Evolutionary conservation across 30 jellyfish, hydroid and myxozoan genomes (phyloP).

Genomic region (Rhopilema esculentum): DNA sequence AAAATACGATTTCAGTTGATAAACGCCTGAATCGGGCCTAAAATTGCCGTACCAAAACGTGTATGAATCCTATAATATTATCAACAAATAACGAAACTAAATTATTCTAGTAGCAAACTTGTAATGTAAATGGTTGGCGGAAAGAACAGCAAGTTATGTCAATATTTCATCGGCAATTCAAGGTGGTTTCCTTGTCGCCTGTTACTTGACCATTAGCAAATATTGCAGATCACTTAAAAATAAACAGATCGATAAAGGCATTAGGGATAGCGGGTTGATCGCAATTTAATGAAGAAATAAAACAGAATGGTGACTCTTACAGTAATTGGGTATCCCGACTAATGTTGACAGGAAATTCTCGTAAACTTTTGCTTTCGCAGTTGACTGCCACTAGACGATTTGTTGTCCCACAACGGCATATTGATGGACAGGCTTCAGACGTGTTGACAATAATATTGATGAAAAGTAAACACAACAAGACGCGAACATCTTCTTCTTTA

Average conservation of each 20-base stretch:
- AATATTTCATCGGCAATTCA: not conserved
- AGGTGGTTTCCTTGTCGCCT: not conserved
- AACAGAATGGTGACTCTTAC: conserved; percentile 13
- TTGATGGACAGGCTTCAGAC: conserved; percentile 54
- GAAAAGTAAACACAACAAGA: conserved; percentile 31
- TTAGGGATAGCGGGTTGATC: not conserved
- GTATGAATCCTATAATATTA: not conserved
- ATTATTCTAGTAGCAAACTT: not conserved
- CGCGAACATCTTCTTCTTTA: not conserved
- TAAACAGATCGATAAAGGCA: not conserved
- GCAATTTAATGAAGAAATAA: not conserved
- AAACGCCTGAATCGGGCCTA: not conserved
- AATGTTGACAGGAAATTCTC: conserved; percentile 41
- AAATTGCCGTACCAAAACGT: not conserved
- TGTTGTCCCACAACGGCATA: conserved; percentile 24
- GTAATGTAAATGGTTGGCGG: not conserved
- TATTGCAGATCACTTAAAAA: not conserved
- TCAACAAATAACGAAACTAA: no score
- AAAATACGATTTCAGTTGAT: not conserved
- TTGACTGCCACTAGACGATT: conserved; percentile 15
- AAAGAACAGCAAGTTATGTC: not conserved
- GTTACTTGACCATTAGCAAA: not conserved
- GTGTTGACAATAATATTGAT: not conserved
- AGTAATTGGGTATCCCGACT: conserved; percentile 37
- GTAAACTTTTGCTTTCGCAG: conserved; percentile 44